phyloP scores from a whole-genome alignment of 2,797 vertebrate genomes.

The Sylvia borin region DNA sequence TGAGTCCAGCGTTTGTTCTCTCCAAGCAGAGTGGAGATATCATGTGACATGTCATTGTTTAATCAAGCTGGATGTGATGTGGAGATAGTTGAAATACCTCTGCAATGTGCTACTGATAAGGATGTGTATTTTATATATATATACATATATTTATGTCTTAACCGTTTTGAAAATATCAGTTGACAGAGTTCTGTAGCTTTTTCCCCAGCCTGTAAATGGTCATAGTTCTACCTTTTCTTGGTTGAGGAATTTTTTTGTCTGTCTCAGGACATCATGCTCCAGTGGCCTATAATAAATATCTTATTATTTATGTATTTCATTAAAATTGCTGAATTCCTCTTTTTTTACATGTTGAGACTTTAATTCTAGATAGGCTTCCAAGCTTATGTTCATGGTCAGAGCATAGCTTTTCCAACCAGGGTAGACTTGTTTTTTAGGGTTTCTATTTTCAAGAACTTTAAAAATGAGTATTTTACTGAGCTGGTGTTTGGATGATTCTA shows the following conservation, averaged over 20 bases:
- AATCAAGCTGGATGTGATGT: neutral
- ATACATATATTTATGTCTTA: neutral
- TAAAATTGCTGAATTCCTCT: neutral
- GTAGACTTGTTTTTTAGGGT: neutral
- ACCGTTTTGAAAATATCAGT: neutral
- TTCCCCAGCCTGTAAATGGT: neutral
- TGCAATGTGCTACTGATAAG: neutral
- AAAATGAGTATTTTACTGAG: slow-evolving; percentile 4
- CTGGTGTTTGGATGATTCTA: neutral
- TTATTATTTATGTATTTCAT: neutral
- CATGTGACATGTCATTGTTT: neutral
- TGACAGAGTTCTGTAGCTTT: neutral
- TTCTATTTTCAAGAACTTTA: slow-evolving; percentile 12
- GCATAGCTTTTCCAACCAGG: neutral
- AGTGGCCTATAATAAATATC: neutral
- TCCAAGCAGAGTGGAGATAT: neutral
- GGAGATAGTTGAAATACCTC: neutral
- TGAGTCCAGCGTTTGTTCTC: neutral
- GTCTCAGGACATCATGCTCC: neutral
- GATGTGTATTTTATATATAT: neutral
- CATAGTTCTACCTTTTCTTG: neutral
- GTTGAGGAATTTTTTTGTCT: neutral
- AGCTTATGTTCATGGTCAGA: slow-evolving; percentile 26
- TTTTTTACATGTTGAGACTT: slow-evolving; percentile 17
- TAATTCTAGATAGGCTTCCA: slow-evolving; percentile 13